Evolutionary conservation across 2,113 vertebrate genomes (phyloP).

Genomic region (Bombycilla garrulus): DNA sequence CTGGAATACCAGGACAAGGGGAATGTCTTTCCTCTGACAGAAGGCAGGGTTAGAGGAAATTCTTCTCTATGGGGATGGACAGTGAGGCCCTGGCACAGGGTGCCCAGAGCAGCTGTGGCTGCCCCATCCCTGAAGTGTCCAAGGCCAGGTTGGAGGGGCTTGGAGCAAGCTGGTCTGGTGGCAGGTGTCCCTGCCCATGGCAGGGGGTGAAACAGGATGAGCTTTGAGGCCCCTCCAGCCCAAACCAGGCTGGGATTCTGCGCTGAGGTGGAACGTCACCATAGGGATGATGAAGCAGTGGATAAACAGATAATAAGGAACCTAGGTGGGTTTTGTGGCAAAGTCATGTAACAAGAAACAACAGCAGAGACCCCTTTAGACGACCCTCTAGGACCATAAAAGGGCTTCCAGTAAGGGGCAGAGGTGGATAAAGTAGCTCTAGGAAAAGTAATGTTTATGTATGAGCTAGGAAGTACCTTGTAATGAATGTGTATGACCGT

Average conservation of each 20-base stretch:
- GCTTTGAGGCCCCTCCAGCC: too few species aligned
- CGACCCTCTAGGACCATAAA: not conserved
- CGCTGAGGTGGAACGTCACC: too few species aligned
- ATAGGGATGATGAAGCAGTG: too few species aligned
- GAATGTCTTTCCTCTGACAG: not conserved
- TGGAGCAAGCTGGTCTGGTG: not conserved
- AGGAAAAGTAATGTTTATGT: not conserved
- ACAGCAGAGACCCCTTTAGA: not conserved
- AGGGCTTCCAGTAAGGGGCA: not conserved
- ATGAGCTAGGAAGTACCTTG: not conserved
- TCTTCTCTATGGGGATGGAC: not conserved
- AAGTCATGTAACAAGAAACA: not conserved
- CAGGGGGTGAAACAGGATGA: not conserved
- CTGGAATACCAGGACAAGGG: not conserved
- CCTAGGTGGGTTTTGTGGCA: not conserved
- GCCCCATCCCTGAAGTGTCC: not conserved
- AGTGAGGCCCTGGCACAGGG: not conserved
- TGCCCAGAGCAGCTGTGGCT: not conserved
- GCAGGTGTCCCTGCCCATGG: not conserved
- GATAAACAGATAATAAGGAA: too few species aligned
- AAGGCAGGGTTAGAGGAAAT: not conserved
- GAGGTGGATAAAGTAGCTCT: not conserved
- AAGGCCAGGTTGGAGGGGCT: not conserved
- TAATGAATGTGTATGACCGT: not conserved
- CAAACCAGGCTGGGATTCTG: too few species aligned